Evolutionary conservation across 1,140 invertebrate genomes (phyloP).

Genomic region (Oreohelix idahoensis): DNA sequence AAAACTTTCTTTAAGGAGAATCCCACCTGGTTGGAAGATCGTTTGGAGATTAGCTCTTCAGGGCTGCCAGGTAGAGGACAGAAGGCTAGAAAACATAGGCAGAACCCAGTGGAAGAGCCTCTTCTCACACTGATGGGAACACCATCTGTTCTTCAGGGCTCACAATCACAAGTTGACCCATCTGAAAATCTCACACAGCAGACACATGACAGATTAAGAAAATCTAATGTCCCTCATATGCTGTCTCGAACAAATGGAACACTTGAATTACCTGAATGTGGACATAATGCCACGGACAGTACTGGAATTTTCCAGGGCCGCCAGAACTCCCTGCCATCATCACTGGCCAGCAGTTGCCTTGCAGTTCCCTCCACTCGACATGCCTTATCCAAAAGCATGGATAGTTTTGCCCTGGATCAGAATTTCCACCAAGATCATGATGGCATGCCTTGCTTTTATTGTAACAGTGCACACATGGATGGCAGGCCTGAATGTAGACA

Average conservation of each 20-base stretch:
- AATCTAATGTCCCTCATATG: conserved; percentile 28
- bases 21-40: conserved; percentile 68
- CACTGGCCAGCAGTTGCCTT: conserved; percentile 58
- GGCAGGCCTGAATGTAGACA: not conserved
- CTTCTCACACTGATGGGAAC: conserved; percentile 46
- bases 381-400: conserved; percentile 59
- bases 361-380: conserved; percentile 47
- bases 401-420: conserved; percentile 49
- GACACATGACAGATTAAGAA: not conserved
- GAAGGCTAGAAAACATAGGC: conserved; percentile 49
- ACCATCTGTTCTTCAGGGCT: not conserved
- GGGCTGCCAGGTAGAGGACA: conserved; percentile 1
- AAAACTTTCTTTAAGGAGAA: conserved; percentile 63
- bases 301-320: conserved; percentile 45
- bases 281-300: not conserved
- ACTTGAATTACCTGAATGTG: not conserved
- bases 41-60: conserved; percentile 54
- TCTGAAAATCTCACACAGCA: not conserved
- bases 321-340: conserved; percentile 62
- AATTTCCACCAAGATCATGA: not conserved
- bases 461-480: conserved; percentile 33
- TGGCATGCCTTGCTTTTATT: conserved; percentile 35
- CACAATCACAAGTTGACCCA: not conserved
- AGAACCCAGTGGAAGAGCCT: conserved; percentile 58
- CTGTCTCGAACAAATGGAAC: conserved; percentile 7